These are phyloP conservation scores for Conops quadrifasciatus DNA, from an alignment of 2,888 invertebrate species.

Conservation along the genomic window DNA sequence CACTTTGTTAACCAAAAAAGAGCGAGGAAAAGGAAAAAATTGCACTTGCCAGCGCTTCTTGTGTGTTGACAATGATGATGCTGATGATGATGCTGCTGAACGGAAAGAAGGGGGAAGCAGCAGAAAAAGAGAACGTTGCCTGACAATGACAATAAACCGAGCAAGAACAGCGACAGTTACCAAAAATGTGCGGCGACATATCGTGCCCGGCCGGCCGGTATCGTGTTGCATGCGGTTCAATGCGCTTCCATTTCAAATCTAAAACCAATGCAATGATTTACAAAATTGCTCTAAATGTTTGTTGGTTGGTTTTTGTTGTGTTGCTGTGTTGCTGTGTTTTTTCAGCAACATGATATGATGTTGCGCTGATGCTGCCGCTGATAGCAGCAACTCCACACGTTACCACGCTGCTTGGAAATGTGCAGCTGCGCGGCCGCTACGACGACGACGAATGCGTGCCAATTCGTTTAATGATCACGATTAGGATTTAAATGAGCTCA, in stretches of 20 bases:
- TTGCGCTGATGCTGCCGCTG: constrained; percentile 8
- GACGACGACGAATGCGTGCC: constrained; percentile 26
- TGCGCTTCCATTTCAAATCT: constrained; percentile 15
- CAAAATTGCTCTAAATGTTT: constrained; percentile 32
- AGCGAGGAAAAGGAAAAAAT: constrained; percentile 1
- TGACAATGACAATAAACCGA: background rate
- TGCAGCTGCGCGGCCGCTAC: background rate
- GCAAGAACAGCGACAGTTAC: background rate
- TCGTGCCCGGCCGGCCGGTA: background rate
- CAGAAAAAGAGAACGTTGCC: background rate
- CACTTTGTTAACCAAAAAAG: constrained; percentile 11
- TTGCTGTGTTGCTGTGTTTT: constrained; percentile 6
- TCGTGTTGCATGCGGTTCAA: background rate
- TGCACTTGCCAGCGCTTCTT: constrained; percentile 15
- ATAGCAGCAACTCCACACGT: constrained; percentile 9
- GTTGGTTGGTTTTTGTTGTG: constrained; percentile 1
- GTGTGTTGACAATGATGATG: background rate
- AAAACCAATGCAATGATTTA: constrained; percentile 31
- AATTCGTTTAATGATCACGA: constrained; percentile 32
- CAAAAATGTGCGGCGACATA: background rate
- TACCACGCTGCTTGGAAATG: background rate
- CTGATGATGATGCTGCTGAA: background rate
- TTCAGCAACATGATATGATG: no score
- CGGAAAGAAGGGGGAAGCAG: background rate
- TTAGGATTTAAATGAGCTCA: constrained; percentile 37